Percentiles rank a stretch among this genome's conserved stretches.
These are phyloP conservation scores for Xanthostigma xanthostigma DNA, from an alignment of 2,888 invertebrate species.

Conservation along the genomic window DNA sequence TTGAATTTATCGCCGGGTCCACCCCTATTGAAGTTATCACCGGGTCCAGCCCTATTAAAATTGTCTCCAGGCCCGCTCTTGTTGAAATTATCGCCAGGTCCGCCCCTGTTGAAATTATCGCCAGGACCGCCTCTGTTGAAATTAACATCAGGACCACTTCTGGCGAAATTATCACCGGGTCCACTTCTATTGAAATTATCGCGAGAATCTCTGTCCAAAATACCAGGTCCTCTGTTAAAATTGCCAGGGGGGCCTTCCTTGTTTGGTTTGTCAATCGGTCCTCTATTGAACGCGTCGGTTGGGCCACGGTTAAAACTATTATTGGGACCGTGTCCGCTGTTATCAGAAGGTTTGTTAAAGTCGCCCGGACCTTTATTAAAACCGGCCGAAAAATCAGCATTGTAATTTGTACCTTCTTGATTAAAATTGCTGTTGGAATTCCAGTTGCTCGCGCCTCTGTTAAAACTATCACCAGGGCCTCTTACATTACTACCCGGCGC, in stretches of 20 bases:
- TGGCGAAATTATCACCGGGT: conserved; percentile 5
- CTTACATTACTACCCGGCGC: background rate
- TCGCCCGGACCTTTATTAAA: background rate
- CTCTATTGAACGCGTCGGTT: conserved; percentile 7
- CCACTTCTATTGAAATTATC: background rate
- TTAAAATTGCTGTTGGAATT: conserved; percentile 1
- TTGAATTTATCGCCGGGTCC: background rate
- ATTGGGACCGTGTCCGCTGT: background rate
- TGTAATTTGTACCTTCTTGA: conserved; percentile 4
- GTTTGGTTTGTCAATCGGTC: background rate
- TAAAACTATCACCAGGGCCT: conserved; percentile 1
- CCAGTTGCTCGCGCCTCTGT: background rate
- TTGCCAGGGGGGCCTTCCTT: background rate
- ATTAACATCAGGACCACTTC: background rate
- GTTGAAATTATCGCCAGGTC: background rate
- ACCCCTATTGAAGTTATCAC: too few species aligned
- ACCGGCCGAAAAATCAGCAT: background rate
- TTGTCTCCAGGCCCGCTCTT: background rate
- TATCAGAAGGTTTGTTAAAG: conserved; percentile 3
- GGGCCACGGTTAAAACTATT: conserved; percentile 6
- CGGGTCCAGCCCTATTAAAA: background rate
- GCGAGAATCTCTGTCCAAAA: conserved; percentile 1
- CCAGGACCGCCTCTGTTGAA: background rate
- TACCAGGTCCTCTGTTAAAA: conserved; percentile 6
- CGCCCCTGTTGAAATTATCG: background rate